Evolutionary conservation across 2,888 invertebrate genomes (phyloP), one percentile per base, ranked within the genome.

Genomic region (Ormia ochracea): DNA sequence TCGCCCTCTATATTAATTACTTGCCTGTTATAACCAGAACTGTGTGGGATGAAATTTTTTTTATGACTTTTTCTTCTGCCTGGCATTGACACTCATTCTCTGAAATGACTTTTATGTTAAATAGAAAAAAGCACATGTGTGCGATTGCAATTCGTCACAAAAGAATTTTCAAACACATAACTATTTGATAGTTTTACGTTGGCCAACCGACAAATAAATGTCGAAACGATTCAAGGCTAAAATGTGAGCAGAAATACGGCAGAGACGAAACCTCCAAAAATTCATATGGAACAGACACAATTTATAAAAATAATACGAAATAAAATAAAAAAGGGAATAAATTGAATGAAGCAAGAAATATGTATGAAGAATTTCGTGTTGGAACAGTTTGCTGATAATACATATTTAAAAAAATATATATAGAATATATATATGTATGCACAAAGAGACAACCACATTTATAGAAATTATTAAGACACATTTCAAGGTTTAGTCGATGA

Each of bases 21-120:
- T 1, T 50, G 36, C 10, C 12, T 26, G 56, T 58, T 26, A 6
- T 52, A 3, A 41, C 38, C 3, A 31, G 21, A n/a, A 52, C n/a
- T 63, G 63, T 48, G 75, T 76, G 72, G 70, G 75, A 63, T 61
- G 70, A 72, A 4, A 52, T 38, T 63, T 45, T 61, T 56, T 10
- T 33, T n/a, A n/a, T n/a, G 50, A 59, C 9, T 54, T 66, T 50
- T 19, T 43, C 70, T 54, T 58, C 43, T 41, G n/a, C 26, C 66
- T 80, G 76, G 76, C 80, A 80, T 76, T 76, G 80, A 76, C 80
- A 80, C 72, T 76, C 80, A 76, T 76, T 59, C 38, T 28, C 59
- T 28, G 54, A 72, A 56, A 74, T 56, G 48, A 45, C 69, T 69
- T 69, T 50, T 45, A 65, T 23, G 43, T 36, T 63, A 23, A 41